phyloP scores from a whole-genome alignment of 2,888 invertebrate species.

The Halictus quadricinctus region DNA sequence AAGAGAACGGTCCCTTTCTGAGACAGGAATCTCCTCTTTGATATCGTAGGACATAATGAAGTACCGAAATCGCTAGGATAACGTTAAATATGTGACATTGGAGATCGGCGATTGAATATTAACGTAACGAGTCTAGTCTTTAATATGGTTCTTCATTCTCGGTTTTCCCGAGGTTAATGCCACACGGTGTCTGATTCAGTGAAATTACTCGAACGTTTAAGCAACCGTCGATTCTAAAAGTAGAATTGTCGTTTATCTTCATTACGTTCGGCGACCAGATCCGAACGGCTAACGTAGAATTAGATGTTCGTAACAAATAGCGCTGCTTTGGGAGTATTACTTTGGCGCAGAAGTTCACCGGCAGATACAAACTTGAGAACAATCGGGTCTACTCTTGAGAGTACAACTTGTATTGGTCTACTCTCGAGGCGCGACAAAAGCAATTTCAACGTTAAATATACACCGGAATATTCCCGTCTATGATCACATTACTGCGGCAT shows the following conservation, averaged over 20 bases:
- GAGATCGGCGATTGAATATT: background rate
- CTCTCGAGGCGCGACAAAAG: background rate
- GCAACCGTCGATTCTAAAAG: background rate
- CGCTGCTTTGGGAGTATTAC: background rate
- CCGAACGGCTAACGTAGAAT: constrained; percentile 1
- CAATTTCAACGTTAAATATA: background rate
- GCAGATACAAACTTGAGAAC: background rate
- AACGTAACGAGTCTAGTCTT: too few relatives aligned
- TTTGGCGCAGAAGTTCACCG: background rate
- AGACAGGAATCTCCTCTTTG: background rate
- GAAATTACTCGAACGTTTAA: background rate
- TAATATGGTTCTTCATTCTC: background rate
- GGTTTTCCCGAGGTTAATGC: background rate
- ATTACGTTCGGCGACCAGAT: background rate
- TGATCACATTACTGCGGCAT: background rate
- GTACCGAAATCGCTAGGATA: background rate
- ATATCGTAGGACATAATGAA: background rate
- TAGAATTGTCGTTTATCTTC: constrained; percentile 7
- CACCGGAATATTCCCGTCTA: background rate
- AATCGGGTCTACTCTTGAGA: background rate
- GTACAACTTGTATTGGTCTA: background rate
- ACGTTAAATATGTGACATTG: background rate
- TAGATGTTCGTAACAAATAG: constrained; percentile 4
- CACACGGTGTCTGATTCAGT: background rate
- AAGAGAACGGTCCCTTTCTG: background rate